A percentile compares a stretch with the other conserved stretches of the same genome.
phyloP scores from a whole-genome alignment of 1,140 invertebrate genomes.

The Danaus plexippus region DNA sequence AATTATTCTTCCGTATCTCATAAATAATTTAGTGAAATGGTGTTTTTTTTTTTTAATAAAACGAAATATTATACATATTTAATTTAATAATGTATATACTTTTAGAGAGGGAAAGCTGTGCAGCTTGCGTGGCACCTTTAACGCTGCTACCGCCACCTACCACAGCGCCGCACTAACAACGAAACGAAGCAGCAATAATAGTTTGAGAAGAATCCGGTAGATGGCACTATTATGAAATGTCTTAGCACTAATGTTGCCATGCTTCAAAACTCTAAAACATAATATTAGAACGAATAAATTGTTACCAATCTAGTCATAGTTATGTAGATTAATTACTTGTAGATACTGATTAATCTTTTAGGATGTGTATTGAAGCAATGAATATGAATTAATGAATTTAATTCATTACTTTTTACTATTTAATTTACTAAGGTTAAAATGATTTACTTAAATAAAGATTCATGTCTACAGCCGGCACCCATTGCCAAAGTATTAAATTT shows the following conservation, averaged over 20 bases:
- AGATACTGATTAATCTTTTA: constrained; percentile 14
- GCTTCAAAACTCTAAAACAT: constrained; percentile 3
- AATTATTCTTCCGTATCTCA: too few relatives aligned
- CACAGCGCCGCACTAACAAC: constrained; percentile 48
- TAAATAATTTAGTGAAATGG: too few relatives aligned
- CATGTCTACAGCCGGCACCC: too few relatives aligned
- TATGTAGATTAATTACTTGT: constrained; percentile 14
- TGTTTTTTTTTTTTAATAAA: neutral
- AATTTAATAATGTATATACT: constrained; percentile 16
- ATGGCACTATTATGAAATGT: constrained; percentile 16
- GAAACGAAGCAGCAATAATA: constrained; percentile 1
- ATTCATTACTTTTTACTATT: constrained; percentile 26
- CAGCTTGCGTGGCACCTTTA: constrained; percentile 54
- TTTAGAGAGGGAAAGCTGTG: constrained; percentile 57
- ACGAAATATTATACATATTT: constrained; percentile 1
- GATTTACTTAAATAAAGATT: too few relatives aligned
- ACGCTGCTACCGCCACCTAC: constrained; percentile 49
- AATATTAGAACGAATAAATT: neutral
- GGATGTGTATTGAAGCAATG: constrained; percentile 26
- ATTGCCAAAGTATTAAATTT: too few relatives aligned
- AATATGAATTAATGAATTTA: constrained; percentile 33
- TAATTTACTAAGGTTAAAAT: too few relatives aligned
- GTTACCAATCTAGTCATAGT: constrained; percentile 20
- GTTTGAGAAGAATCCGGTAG: constrained; percentile 11
- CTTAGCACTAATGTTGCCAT: constrained; percentile 10